A percentile compares a stretch with the other conserved stretches of the same genome.
These are phyloP conservation scores for Neolamprologus brichardi DNA, from an alignment of 2,113 vertebrate genomes.

Conservation along the genomic window DNA sequence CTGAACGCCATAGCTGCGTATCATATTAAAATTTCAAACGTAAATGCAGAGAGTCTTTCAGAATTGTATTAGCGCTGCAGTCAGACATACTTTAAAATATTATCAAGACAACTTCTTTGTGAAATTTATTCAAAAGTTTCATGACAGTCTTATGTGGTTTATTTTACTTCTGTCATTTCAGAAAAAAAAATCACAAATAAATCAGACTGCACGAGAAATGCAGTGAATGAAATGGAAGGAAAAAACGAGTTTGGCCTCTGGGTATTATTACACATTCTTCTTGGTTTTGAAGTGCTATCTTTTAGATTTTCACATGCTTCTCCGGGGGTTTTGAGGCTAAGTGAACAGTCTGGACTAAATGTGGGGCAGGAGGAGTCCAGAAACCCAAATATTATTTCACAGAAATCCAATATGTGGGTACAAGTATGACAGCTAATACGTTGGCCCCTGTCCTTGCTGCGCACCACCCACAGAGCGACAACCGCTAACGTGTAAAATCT, in stretches of 20 bases:
- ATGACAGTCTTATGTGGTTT: background rate
- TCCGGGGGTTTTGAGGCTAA: slow-evolving; percentile 11
- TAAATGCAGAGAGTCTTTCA: background rate
- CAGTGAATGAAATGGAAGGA: slow-evolving; percentile 11
- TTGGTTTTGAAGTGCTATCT: slow-evolving; percentile 37
- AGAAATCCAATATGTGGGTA: slow-evolving; percentile 63
- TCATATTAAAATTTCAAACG: background rate
- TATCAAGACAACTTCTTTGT: background rate
- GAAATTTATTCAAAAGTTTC: slow-evolving; percentile 11
- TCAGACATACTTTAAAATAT: background rate
- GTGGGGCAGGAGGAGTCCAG: slow-evolving; percentile 24
- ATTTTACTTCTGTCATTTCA: slow-evolving; percentile 17
- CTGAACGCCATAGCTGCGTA: background rate
- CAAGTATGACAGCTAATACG: slow-evolving; percentile 62
- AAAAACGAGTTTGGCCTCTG: slow-evolving; percentile 19
- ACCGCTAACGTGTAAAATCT: slow-evolving; percentile 27
- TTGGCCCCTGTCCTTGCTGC: slow-evolving; percentile 28
- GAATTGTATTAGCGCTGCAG: background rate
- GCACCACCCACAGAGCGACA: slow-evolving; percentile 54
- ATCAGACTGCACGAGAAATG: background rate
- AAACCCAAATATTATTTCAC: slow-evolving; percentile 67
- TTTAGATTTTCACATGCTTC: slow-evolving; percentile 49
- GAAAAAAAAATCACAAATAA: slow-evolving; percentile 16
- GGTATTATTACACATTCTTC: slow-evolving; percentile 46
- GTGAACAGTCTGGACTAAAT: slow-evolving; percentile 30